Evolutionary conservation across 2,888 invertebrate species (phyloP), one percentile per base, ranked within the genome.

Genomic region (Melieria picta): DNA sequence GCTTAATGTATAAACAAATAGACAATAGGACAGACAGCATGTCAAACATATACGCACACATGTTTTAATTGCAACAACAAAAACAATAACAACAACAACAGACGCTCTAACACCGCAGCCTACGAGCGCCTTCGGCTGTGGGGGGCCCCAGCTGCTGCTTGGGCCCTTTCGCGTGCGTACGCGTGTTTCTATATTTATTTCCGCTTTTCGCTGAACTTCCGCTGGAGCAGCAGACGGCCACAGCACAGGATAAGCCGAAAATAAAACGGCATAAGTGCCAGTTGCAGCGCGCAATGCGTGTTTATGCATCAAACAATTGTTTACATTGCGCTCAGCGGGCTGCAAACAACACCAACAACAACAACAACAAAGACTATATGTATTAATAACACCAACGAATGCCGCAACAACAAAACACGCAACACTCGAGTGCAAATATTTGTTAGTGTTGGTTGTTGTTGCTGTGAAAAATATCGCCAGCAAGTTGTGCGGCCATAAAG

Each of bases 81-180:
- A 72, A 77, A 67, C 69, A 77, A 73, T 71, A 75, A 69, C 61
- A 60, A 69, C 60, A 64, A 57, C 65, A 69, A 65, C 61, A 73
- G 71, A 72, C 45, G 46, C 68, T 45, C 47, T 55, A 56, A 55
- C 62, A 60, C 7, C 47, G 30, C 52, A 50, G 13, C 60, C 56
- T 45, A 7, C 30, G 52, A n/a, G 7, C 55, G n/a, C 52, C 62
- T 16, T 62, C 43, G 10, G 45, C 13, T 13, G 5, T 50, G 11
- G 7, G 16, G 5, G 46, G 4, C 7, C 46, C 16, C 47, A 62
- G 46, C 43, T 30, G 5, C 55, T 55, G 45, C 10, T 55, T 9
- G 46, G n/a, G 56, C 30, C 13, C 63, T 42, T 58, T 63, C 50
- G 30, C 63, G 7, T 42, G 63, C 50, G 30, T 16, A 11, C 42